Evolutionary conservation across 1,140 invertebrate genomes (phyloP).

Genomic region (Glossosoma conforme): DNA sequence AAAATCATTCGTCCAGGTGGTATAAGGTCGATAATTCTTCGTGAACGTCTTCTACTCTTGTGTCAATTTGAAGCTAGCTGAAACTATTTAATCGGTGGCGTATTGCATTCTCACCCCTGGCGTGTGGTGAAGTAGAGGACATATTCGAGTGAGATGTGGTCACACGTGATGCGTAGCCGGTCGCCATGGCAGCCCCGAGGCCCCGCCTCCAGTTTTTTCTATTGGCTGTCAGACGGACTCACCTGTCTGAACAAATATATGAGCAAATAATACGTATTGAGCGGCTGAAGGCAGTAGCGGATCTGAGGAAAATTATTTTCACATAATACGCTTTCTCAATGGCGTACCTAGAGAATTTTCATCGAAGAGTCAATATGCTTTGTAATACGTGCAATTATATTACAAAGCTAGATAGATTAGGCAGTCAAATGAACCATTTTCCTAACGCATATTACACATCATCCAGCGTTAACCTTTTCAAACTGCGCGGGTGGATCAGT

Average conservation of each 20-base stretch:
- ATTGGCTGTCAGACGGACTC: conserved; percentile 20
- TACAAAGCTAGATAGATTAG: too few relatives aligned
- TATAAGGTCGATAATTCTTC: conserved; percentile 5
- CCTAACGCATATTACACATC: too few relatives aligned
- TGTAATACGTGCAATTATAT: too few relatives aligned
- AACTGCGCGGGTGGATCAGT: too few relatives aligned
- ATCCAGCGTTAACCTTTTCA: too few relatives aligned
- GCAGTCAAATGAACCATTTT: too few relatives aligned
- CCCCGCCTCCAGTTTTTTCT: conserved; percentile 28
- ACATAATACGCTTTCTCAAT: too few relatives aligned
- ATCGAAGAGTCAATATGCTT: too few relatives aligned
- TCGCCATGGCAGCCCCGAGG: conserved; percentile 22
- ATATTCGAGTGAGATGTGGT: conserved; percentile 10
- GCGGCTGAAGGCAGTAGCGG: too few relatives aligned
- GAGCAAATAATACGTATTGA: too few relatives aligned
- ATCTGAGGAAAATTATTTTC: too few relatives aligned
- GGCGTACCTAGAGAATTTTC: too few relatives aligned
- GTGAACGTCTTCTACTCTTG: not conserved
- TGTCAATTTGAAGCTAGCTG: not conserved
- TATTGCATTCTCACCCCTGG: conserved; percentile 3
- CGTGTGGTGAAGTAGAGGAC: not conserved
- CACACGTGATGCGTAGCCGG: conserved; percentile 5
- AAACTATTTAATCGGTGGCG: not conserved
- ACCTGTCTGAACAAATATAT: conserved; percentile 12
- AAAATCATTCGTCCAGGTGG: not conserved